Evolutionary conservation across 2,113 vertebrate species (phyloP).

Genomic region (Notarius lentiginosus): DNA sequence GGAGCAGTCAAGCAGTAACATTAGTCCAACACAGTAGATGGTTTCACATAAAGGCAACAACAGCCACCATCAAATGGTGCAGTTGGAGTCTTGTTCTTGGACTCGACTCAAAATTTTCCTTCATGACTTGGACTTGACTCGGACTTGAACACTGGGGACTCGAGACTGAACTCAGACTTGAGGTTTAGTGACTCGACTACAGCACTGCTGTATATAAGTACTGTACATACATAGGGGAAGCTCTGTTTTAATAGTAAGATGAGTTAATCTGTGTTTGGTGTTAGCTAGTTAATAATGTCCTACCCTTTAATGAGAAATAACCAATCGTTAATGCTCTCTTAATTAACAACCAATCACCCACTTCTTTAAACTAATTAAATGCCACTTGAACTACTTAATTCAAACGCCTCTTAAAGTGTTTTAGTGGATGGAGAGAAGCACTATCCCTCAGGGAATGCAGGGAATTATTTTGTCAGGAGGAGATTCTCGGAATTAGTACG

Average conservation of each 20-base stretch:
- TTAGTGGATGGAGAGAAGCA: constrained; percentile 46
- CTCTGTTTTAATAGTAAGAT: background rate
- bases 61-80: too few relatives aligned
- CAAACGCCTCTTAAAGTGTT: constrained; percentile 51
- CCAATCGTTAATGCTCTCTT: constrained; percentile 51
- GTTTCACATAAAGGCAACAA: too few relatives aligned
- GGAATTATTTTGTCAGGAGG: constrained; percentile 56
- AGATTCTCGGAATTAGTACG: constrained; percentile 46
- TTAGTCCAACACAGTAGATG: too few relatives aligned
- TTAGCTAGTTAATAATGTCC: constrained; percentile 52
- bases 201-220: background rate
- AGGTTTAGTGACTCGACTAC: too few relatives aligned
- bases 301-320: constrained; percentile 51
- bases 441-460: constrained; percentile 45
- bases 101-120: too few relatives aligned
- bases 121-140: too few relatives aligned
- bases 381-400: constrained; percentile 53
- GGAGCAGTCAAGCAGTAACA: too few relatives aligned
- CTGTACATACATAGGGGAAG: background rate
- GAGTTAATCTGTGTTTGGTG: constrained; percentile 23
- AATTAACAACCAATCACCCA: constrained; percentile 55
- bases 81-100: too few relatives aligned
- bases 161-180: too few relatives aligned
- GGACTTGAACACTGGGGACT: too few relatives aligned
- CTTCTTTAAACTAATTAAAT: constrained; percentile 58